Evolutionary conservation across 2,888 invertebrate species (phyloP).

Genomic region (Lysandra coridon): DNA sequence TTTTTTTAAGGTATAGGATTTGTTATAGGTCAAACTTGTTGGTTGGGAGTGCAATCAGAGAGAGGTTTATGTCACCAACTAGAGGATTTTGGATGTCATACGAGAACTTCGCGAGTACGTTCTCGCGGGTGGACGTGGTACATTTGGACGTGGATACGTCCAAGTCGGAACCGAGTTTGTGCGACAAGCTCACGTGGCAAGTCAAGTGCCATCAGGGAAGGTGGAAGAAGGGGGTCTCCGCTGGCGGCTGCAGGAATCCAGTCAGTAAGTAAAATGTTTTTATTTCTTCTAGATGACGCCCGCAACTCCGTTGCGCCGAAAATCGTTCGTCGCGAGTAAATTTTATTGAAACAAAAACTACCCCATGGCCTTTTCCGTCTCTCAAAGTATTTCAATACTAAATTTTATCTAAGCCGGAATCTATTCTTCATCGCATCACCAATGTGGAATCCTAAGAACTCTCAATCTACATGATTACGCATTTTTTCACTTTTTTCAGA

Average conservation of each 20-base stretch:
- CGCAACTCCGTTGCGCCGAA: no score
- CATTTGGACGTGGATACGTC: conserved; percentile 93
- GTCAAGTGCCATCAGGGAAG: conserved; percentile 92
- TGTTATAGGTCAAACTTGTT: not conserved
- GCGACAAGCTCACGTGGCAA: conserved; percentile 89
- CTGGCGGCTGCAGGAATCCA: conserved; percentile 94
- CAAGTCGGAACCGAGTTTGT: conserved; percentile 89
- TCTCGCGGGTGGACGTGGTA: conserved; percentile 90
- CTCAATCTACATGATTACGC: no score
- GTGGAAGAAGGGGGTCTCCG: conserved; percentile 93
- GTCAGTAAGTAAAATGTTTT: conserved; percentile 77
- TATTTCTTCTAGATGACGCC: no score
- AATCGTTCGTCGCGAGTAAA: no score
- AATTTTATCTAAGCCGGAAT: no score
- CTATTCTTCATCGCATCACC: no score
- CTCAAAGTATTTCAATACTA: no score
- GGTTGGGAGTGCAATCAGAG: conserved; percentile 89
- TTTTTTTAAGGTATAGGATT: not conserved
- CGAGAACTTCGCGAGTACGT: conserved; percentile 89
- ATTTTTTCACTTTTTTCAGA: conserved; percentile 67
- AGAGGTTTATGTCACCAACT: conserved; percentile 84
- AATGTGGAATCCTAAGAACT: no score
- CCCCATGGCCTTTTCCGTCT: no score
- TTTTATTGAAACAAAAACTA: no score
- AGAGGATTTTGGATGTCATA: conserved; percentile 93